Conservation (phyloP, 1,140 invertebrate species). For the Diabrotica undecimpunctata region DNA sequence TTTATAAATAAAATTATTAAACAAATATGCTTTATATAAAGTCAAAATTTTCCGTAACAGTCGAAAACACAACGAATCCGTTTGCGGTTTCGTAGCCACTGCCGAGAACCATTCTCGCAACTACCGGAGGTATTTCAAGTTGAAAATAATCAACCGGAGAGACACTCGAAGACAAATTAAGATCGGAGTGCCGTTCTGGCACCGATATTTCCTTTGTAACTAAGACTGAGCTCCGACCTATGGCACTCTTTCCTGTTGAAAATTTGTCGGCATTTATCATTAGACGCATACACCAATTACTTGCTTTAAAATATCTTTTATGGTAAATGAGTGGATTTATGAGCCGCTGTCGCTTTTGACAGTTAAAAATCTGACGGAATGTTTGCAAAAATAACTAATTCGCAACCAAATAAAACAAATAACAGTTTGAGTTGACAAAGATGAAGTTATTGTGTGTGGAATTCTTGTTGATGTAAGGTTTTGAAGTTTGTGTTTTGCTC, state of each 20-base stretch:
- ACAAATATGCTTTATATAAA: no score
- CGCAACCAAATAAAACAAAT: no score
- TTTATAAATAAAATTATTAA: no score
- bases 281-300: conserved; percentile 8
- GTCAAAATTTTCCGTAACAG: no score
- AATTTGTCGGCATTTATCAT: conserved; percentile 18
- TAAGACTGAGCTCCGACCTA: background rate
- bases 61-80: no score
- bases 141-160: conserved; percentile 18
- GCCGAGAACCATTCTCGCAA: background rate
- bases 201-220: conserved; percentile 22
- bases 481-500: no score
- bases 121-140: background rate
- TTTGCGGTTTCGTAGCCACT: no score
- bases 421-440: no score
- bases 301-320: conserved; percentile 5
- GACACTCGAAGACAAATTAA: conserved; percentile 32
- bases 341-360: conserved; percentile 5
- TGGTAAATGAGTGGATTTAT: conserved; percentile 12
- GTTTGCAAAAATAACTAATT: background rate
- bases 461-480: no score
- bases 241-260: conserved; percentile 17
- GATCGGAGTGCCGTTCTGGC: conserved; percentile 13
- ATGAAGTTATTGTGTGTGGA: no score
- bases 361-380: background rate